Percentiles rank a stretch among this genome's conserved stretches.
Conservation (phyloP, 2,888 invertebrate species). For the Pseudococcus viburni region DNA sequence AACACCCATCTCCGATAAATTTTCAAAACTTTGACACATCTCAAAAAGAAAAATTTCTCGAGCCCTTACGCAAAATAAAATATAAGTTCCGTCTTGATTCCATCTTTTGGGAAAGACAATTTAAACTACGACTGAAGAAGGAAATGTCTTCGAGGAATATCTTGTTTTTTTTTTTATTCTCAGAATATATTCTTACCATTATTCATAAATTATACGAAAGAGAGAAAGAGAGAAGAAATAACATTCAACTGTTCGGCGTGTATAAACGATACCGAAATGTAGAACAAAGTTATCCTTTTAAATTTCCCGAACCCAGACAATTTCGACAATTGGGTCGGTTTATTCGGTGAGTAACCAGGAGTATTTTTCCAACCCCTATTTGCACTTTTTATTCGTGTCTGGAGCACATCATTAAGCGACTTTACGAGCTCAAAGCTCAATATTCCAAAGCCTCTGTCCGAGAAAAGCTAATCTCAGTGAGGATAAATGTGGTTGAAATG, state of each 20-base stretch:
- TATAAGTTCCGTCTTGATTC: background rate
- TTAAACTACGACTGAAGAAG: background rate
- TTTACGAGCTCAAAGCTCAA: background rate
- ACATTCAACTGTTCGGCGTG: background rate
- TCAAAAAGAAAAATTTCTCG: conserved; percentile 11
- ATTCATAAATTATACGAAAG: background rate
- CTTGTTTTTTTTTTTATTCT: background rate
- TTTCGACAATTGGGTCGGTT: background rate
- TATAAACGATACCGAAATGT: background rate
- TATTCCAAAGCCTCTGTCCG: background rate
- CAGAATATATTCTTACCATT: background rate
- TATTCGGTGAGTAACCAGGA: background rate
- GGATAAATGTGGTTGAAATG: background rate
- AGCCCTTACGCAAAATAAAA: background rate
- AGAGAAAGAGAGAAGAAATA: background rate
- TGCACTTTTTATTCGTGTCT: background rate
- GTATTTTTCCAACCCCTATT: conserved; percentile 8
- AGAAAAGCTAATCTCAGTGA: background rate
- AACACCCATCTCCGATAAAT: background rate
- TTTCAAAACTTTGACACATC: background rate
- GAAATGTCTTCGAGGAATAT: background rate
- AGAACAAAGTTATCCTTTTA: background rate
- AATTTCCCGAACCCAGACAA: background rate
- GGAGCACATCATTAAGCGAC: background rate
- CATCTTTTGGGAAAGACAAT: background rate